Conservation (phyloP, 2,113 vertebrate species). For the Atlantisia rogersi region DNA sequence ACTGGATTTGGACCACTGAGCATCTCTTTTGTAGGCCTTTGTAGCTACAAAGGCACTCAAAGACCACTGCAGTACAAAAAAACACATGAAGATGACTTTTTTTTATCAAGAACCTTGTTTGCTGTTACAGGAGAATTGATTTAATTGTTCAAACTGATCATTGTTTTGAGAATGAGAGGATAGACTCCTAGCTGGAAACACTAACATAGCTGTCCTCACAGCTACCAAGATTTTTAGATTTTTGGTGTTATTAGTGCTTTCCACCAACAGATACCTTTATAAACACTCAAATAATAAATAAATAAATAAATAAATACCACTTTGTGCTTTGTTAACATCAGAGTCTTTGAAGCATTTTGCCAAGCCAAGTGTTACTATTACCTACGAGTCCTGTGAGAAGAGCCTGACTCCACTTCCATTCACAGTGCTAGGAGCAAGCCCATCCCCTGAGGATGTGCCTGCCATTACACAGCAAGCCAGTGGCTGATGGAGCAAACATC, state of each 20-base stretch:
- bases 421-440: neutral
- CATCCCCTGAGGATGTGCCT: neutral
- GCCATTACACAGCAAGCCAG: neutral
- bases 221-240: neutral
- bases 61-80: neutral
- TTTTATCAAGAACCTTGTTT: neutral
- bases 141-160: neutral
- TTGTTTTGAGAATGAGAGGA: neutral
- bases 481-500: neutral
- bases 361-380: neutral
- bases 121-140: neutral
- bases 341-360: neutral
- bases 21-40: neutral
- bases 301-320: neutral
- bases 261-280: neutral
- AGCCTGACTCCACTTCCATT: neutral
- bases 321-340: constrained; percentile 35
- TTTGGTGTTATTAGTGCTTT: neutral
- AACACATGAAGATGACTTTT: fast-evolving
- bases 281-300: neutral
- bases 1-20: neutral
- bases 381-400: neutral
- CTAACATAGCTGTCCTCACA: neutral
- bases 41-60: neutral
- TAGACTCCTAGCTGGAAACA: neutral